phyloP scores from a whole-genome alignment of 2,888 invertebrate genomes.

The Anthophora plumipes region DNA sequence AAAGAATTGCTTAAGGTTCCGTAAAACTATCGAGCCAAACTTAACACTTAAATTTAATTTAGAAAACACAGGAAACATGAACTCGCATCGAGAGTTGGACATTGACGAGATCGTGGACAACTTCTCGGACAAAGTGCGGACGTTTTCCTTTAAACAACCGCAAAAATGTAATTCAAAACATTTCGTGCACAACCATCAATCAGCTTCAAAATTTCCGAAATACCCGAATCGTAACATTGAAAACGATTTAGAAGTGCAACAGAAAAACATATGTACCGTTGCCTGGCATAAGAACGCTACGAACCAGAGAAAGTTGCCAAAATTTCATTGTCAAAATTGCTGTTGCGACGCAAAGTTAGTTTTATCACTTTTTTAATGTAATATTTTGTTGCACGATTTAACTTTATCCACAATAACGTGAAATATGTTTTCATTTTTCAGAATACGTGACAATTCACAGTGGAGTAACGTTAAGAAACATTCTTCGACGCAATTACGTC shows the following conservation, averaged over 20 bases:
- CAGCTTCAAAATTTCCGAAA: slow-evolving; percentile 1
- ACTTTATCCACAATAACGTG: neutral
- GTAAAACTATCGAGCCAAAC: neutral
- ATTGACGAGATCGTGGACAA: neutral
- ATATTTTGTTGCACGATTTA: neutral
- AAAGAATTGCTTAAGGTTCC: neutral
- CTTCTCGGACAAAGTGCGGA: neutral
- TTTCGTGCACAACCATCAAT: neutral
- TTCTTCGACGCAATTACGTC: neutral
- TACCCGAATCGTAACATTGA: neutral
- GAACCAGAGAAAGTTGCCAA: neutral
- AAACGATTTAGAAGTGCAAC: neutral
- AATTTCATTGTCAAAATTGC: slow-evolving; percentile 22
- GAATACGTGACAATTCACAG: neutral
- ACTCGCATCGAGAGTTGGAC: neutral
- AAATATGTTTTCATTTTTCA: slow-evolving; percentile 17
- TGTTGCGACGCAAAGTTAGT: slow-evolving; percentile 39
- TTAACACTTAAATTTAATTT: neutral
- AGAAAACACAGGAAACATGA: neutral
- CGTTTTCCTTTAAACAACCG: neutral
- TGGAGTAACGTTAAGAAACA: neutral
- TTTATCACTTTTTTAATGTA: neutral
- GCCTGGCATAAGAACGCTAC: neutral
- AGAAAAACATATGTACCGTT: neutral
- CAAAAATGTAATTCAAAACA: neutral